Evolutionary conservation across 1,140 invertebrate species (phyloP), one percentile per base, ranked within the genome.

Genomic region (Mesaphorura yosii): DNA sequence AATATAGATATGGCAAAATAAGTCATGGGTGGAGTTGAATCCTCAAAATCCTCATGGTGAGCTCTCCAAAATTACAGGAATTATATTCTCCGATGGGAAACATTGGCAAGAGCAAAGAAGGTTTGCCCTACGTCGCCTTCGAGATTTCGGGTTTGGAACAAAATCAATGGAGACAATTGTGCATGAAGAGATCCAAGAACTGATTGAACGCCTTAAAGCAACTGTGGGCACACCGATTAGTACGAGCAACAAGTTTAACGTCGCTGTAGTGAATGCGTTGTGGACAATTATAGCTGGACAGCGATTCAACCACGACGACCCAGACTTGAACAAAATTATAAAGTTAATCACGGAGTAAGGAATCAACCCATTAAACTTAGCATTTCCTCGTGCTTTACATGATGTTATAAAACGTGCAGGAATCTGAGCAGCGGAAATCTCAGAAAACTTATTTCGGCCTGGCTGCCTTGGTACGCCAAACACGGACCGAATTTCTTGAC

Each of bases 141-240:
- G 47, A 6, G 47, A 48, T 37, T 48, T 48, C 27, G 47, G 47
- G 10, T 46, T 46, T 19, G 44, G 44, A 7, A 46, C 25, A 26
- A 46, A 46, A 46, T 46, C 44, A 22, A 46, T 46, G 44, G 44
- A 46, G 19, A 27, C 23, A 34, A 15, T 48, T 6, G 29, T 48
- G n/a, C 47, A 48, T 15, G 47, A 48, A 48, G 47, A 48, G 38
- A 22, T 48, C 22, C 20, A 29, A 31, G 47, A 48, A 20, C 20
- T 48, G 12, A 48, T 48, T 48, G 47, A 48, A 12, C 7, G 19
- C 4, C 38, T 48, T 22, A 29, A 34, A 27, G 6, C 25, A 27
- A n/a, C n/a, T n/a, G 25, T 31, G 7, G 23, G 20, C 23, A 46
- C 10, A 7, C 44, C 44, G 12, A 19, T 46, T 25, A 10, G 25